A percentile compares a stretch with the other conserved stretches of the same genome.
Evolutionary conservation across 2,113 vertebrate genomes (phyloP).

Genomic region (Gambusia holbrooki): DNA sequence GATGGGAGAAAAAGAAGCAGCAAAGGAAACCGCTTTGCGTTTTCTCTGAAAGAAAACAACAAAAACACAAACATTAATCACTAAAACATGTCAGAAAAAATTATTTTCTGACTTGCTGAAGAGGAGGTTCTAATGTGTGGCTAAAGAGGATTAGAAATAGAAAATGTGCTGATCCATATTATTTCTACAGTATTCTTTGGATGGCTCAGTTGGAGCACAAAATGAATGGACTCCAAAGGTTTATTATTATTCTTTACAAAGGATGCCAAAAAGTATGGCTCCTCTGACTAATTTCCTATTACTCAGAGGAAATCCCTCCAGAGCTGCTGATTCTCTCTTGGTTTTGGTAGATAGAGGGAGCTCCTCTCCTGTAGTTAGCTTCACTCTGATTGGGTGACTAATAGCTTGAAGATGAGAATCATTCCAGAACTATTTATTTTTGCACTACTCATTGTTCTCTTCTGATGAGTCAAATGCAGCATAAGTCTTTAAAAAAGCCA

Average conservation of each 20-base stretch:
- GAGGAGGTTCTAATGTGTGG: background rate
- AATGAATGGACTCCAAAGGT: background rate
- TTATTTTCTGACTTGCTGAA: background rate
- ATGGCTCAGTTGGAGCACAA: background rate
- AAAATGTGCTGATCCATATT: background rate
- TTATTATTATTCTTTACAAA: background rate
- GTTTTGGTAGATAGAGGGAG: conserved; percentile 71
- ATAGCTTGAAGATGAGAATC: conserved; percentile 20
- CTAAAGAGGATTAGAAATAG: background rate
- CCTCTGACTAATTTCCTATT: background rate
- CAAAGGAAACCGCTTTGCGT: too few species aligned
- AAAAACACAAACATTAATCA: too few species aligned
- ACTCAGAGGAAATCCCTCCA: background rate
- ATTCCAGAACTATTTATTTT: conserved; percentile 17
- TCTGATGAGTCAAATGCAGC: conserved; percentile 7
- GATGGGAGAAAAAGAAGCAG: too few species aligned
- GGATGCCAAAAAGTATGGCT: background rate
- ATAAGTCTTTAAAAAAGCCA: background rate
- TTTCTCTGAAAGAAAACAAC: too few species aligned
- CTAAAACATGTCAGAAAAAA: background rate
- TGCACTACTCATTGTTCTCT: background rate
- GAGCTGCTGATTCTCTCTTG: conserved; percentile 37
- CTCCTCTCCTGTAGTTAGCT: conserved; percentile 57
- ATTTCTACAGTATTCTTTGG: background rate
- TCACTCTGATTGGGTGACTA: conserved; percentile 14